phyloP scores from a whole-genome alignment of 2,797 vertebrate genomes.

The Rhynchonycteris naso region DNA sequence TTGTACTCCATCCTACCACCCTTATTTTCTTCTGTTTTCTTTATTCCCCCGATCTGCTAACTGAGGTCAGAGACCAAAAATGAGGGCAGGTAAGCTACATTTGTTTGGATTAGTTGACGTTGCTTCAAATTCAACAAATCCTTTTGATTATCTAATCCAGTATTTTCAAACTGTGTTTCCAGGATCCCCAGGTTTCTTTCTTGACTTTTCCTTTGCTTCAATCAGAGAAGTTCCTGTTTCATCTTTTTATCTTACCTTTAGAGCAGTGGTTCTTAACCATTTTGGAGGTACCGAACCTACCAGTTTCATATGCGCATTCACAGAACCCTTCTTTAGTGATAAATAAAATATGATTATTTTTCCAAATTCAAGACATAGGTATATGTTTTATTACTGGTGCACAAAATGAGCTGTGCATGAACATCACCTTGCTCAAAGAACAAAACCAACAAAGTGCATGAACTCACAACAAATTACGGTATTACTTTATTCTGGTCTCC shows the following conservation, averaged over 20 bases:
- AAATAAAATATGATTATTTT: no score
- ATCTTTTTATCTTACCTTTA: neutral
- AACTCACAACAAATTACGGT: no score
- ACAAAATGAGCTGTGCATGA: no score
- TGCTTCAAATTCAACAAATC: neutral
- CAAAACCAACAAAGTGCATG: no score
- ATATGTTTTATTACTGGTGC: no score
- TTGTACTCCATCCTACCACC: neutral
- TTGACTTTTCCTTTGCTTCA: neutral
- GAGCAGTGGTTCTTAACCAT: no score
- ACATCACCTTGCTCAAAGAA: no score
- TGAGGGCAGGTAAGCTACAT: neutral
- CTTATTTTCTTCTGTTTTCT: constrained; percentile 23
- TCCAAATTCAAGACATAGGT: no score
- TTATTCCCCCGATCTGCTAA: neutral
- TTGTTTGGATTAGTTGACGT: neutral
- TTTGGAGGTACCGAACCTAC: no score
- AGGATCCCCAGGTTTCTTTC: neutral
- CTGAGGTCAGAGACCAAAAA: constrained; percentile 20
- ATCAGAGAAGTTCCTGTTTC: neutral
- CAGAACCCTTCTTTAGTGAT: no score
- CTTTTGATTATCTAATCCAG: neutral
- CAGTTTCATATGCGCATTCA: no score
- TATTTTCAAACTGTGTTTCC: neutral
- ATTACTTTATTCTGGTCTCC: no score